phyloP scores from a whole-genome alignment of 2,113 vertebrate genomes.

The Dicentrarchus labrax region DNA sequence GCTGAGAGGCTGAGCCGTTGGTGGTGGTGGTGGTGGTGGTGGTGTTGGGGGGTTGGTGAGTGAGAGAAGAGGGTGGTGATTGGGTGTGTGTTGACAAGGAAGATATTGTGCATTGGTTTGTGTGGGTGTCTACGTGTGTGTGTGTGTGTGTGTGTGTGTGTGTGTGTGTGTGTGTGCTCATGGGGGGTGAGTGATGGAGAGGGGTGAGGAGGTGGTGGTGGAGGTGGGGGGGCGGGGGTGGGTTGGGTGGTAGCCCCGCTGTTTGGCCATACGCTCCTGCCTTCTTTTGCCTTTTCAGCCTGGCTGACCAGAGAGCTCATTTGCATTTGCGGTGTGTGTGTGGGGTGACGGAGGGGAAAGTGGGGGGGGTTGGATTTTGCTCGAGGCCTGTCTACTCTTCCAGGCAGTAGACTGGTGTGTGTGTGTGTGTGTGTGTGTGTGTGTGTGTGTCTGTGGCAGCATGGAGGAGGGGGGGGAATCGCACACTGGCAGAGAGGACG shows the following conservation, averaged over 20 bases:
- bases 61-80: slow-evolving; percentile 11
- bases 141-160: neutral
- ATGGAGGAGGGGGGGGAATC: slow-evolving; percentile 66
- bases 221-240: neutral
- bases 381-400: slow-evolving; percentile 88
- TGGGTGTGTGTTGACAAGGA: slow-evolving; percentile 18
- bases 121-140: slow-evolving; percentile 6
- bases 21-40: neutral
- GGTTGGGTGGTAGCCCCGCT: slow-evolving; percentile 78
- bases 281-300: slow-evolving; percentile 87
- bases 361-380: slow-evolving; percentile 81
- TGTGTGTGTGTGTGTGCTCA: slow-evolving; percentile 26
- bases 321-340: slow-evolving; percentile 83
- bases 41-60: neutral
- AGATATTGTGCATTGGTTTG: slow-evolving; percentile 33
- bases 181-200: slow-evolving; percentile 66
- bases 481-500: slow-evolving; percentile 86
- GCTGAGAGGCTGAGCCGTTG: too few species aligned
- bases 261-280: slow-evolving; percentile 86
- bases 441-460: slow-evolving; percentile 47
- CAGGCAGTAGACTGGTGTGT: slow-evolving; percentile 84
- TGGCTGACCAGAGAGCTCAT: slow-evolving; percentile 87
- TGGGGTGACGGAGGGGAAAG: neutral
- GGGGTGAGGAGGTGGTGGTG: slow-evolving; percentile 27
- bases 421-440: slow-evolving; percentile 47